Evolutionary conservation across 2,113 vertebrate genomes (phyloP), one percentile per base, ranked within the genome.

Genomic region (Coptodon rendalli): DNA sequence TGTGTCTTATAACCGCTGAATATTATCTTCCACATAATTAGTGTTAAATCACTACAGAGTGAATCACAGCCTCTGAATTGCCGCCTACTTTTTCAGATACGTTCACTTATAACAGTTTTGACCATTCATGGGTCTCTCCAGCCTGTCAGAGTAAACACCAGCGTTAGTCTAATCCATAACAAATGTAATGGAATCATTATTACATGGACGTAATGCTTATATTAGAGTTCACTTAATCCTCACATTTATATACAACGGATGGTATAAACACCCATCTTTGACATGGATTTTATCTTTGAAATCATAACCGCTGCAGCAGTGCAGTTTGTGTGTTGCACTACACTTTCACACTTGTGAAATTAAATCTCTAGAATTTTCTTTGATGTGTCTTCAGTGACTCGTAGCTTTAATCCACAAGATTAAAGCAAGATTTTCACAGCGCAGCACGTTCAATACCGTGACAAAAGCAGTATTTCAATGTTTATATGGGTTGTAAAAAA

Each of bases 391-490:
- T 73, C 6, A 68, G 36, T 5, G 61, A 8, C 6, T 13, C 3
- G 16, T 50, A 7, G 45, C 6, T 50, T 50, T 17, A 45, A 45
- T 14, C 45, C 45, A 48, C 6, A 34, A 34, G 34, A 34, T 34
- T 34, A 34, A 7, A 34, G 7, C 34, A 34, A 61, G 19, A 40
- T 68, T 13, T 17, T 38, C 36, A 71, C 38, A 27, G 16, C 1
- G 5, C 40, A 17, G 12, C 68, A 50, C 9, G 1, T 48, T 48
- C 3, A 3, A 27, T 1, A 27, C 24, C 0, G 1, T 76, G 3
- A 9, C 22, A 76, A 71, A 43, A 71, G 7, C 38, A 43, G 36
- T 68, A 17, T 27, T 73, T 73, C 38, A 3, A 43, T 73, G 22
- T 45, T 71, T 71, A 27, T 73, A 27, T 27, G 9, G 6, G 9